phyloP scores from a whole-genome alignment of 2,888 invertebrate genomes.

The Pyrochroa serraticornis region DNA sequence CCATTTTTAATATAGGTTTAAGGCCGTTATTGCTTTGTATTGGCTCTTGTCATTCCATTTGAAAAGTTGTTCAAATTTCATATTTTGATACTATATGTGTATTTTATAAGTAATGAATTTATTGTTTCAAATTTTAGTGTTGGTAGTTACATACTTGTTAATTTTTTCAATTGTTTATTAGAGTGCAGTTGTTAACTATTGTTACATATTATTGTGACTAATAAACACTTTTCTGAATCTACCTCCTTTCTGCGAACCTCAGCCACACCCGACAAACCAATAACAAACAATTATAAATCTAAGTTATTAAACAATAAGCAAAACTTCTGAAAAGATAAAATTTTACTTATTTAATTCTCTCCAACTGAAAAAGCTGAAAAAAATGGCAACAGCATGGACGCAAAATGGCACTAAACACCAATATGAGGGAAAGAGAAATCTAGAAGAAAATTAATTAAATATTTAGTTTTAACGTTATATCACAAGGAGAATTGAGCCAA shows the following conservation, averaged over 20 bases:
- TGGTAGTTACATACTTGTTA: slow-evolving; percentile 20
- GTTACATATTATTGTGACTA: slow-evolving; percentile 50
- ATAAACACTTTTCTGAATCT: slow-evolving; percentile 49
- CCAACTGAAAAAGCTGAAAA: no score
- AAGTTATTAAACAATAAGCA: no score
- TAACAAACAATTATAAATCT: no score
- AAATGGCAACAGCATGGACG: no score
- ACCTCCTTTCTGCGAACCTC: neutral
- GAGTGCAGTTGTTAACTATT: slow-evolving; percentile 53
- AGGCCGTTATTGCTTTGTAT: slow-evolving; percentile 31
- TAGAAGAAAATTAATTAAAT: no score
- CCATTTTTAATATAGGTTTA: slow-evolving; percentile 39
- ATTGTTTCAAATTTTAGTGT: slow-evolving; percentile 40
- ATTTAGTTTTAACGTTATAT: no score
- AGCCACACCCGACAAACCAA: no score
- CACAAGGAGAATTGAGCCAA: no score
- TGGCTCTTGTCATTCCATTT: slow-evolving; percentile 45
- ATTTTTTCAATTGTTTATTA: slow-evolving; percentile 29
- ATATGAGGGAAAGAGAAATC: no score
- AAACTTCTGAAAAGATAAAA: no score
- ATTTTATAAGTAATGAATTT: slow-evolving; percentile 38
- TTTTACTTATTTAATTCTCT: no score
- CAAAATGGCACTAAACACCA: no score
- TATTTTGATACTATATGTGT: slow-evolving; percentile 37
- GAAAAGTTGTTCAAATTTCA: slow-evolving; percentile 29